These are phyloP conservation scores for Apteryx mantelli DNA, from an alignment of 2,113 vertebrate species.

Conservation along the genomic window DNA sequence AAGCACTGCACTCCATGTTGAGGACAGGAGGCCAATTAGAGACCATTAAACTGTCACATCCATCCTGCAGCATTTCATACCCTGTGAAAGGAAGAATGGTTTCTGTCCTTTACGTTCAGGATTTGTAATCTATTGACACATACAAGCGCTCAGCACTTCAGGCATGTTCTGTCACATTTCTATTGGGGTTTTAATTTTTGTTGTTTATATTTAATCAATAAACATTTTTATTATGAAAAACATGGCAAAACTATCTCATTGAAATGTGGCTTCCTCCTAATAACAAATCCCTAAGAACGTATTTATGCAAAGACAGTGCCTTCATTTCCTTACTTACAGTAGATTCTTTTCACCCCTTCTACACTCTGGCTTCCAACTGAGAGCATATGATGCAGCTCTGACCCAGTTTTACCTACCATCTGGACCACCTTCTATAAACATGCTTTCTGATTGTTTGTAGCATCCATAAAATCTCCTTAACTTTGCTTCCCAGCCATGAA, in stretches of 20 bases:
- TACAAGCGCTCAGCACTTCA: background rate
- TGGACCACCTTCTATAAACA: slow-evolving; percentile 18
- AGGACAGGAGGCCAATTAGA: background rate
- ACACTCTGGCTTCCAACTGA: background rate
- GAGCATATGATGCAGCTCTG: slow-evolving; percentile 6
- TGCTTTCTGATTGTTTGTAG: background rate
- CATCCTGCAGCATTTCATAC: background rate
- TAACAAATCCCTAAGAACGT: background rate
- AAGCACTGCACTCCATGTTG: background rate
- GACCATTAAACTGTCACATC: background rate
- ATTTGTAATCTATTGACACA: background rate
- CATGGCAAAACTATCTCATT: background rate
- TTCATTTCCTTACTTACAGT: background rate
- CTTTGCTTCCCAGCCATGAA: background rate
- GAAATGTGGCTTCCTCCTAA: background rate
- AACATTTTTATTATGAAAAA: background rate
- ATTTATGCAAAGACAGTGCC: background rate
- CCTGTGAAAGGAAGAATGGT: background rate
- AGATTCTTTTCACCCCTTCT: background rate
- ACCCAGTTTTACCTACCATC: slow-evolving; percentile 42
- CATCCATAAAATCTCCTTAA: background rate
- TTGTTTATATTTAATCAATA: background rate
- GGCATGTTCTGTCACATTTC: background rate
- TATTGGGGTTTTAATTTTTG: background rate
- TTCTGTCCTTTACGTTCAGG: background rate